Percentiles rank a stretch among this genome's conserved stretches.
Evolutionary conservation across 2,888 invertebrate species (phyloP).

Genomic region (Ceramica pisi): DNA sequence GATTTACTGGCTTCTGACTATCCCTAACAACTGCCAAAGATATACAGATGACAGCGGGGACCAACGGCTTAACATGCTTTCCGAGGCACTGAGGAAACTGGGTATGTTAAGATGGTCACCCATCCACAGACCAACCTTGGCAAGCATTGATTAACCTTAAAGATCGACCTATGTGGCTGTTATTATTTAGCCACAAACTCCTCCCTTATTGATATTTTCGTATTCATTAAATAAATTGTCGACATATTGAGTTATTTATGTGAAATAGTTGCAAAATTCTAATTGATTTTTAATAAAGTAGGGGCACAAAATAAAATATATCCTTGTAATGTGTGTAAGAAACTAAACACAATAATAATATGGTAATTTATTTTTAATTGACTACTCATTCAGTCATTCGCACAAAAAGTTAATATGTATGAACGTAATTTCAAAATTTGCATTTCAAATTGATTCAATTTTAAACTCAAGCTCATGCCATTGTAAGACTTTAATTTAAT

Average conservation of each 20-base stretch:
- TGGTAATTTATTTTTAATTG: slow-evolving; percentile 13
- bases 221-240: no score
- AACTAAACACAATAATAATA: background rate
- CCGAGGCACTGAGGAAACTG: no score
- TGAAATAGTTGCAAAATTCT: background rate
- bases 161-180: no score
- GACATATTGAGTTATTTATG: background rate
- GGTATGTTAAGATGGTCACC: no score
- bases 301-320: background rate
- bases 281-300: background rate
- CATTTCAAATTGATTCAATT: slow-evolving; percentile 16
- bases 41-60: no score
- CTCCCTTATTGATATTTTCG: no score
- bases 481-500: background rate
- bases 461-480: background rate
- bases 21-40: no score
- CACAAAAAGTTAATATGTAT: background rate
- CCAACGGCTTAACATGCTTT: no score
- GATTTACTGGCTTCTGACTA: no score
- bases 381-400: slow-evolving; percentile 2
- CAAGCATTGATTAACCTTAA: no score
- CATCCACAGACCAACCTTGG: no score
- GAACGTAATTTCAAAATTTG: background rate
- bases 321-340: background rate
- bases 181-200: no score